phyloP scores from a whole-genome alignment of 2,113 vertebrate species.

The Abramis brama region DNA sequence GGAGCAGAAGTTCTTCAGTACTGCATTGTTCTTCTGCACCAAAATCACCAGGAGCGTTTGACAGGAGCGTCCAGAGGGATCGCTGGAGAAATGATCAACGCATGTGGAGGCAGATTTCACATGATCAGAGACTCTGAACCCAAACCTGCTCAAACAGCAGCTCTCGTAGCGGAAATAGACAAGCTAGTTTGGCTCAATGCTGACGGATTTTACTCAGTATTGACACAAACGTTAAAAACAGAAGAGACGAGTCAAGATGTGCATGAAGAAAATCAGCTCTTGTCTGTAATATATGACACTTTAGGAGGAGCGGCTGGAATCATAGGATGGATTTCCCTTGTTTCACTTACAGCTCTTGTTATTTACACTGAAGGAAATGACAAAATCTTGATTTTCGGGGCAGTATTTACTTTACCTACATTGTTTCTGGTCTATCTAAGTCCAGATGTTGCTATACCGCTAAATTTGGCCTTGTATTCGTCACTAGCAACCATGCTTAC shows the following conservation, averaged over 20 bases:
- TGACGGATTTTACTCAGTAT: neutral
- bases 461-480: neutral
- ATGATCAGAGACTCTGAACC: neutral
- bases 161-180: neutral
- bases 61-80: conserved; percentile 4
- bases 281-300: neutral
- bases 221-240: neutral
- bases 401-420: no score
- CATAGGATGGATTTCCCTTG: neutral
- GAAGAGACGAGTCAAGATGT: neutral
- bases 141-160: neutral
- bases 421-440: neutral
- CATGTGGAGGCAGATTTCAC: conserved; percentile 28
- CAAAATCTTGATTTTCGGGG: no score
- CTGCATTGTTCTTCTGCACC: conserved; percentile 7
- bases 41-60: neutral
- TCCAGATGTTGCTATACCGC: neutral
- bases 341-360: neutral
- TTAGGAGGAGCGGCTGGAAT: neutral
- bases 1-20: neutral
- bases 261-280: neutral
- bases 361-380: neutral
- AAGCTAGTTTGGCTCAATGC: neutral
- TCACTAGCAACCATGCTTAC: no score
- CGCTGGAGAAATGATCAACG: conserved; percentile 7